A percentile compares a stretch with the other conserved stretches of the same genome.
phyloP scores from a whole-genome alignment of 2,888 invertebrate genomes.

The Crematogaster levior region DNA sequence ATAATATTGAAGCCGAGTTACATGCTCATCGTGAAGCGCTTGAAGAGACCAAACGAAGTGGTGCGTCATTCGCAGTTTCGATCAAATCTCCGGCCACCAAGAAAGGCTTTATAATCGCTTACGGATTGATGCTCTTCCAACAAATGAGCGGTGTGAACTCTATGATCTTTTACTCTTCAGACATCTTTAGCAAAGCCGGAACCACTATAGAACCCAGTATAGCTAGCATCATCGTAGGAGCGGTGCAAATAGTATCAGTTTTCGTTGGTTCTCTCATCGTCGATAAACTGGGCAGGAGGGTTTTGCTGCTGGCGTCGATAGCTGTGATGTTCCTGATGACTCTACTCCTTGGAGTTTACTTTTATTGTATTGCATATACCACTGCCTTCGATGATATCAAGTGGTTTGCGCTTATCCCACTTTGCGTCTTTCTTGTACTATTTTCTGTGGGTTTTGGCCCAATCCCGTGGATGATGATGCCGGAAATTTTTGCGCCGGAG shows the following conservation, averaged over 20 bases:
- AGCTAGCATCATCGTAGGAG: constrained; percentile 93
- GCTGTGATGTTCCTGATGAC: constrained; percentile 90
- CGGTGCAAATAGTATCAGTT: constrained; percentile 92
- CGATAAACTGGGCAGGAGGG: constrained; percentile 92
- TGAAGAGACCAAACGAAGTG: constrained; percentile 86
- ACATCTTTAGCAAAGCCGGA: constrained; percentile 90
- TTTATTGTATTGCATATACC: constrained; percentile 84
- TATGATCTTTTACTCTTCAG: constrained; percentile 92
- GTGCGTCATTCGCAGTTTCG: constrained; percentile 87
- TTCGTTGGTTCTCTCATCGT: constrained; percentile 92
- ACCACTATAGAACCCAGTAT: constrained; percentile 87
- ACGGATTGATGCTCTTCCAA: constrained; percentile 95
- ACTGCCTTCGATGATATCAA: constrained; percentile 87
- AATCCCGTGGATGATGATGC: constrained; percentile 94
- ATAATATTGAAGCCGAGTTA: constrained; percentile 90
- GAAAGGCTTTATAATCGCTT: constrained; percentile 90
- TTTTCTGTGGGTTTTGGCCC: constrained; percentile 95
- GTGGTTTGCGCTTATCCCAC: constrained; percentile 91
- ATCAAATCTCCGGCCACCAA: constrained; percentile 89
- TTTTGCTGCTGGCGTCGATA: constrained; percentile 91
- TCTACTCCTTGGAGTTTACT: constrained; percentile 91
- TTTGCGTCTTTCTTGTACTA: constrained; percentile 92
- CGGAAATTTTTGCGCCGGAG: constrained; percentile 93
- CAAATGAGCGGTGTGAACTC: constrained; percentile 95
- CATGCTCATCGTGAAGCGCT: constrained; percentile 88